A percentile compares a stretch with the other conserved stretches of the same genome.
phyloP scores from a whole-genome alignment of 1,140 invertebrate species.

The Holotrichia oblita region DNA sequence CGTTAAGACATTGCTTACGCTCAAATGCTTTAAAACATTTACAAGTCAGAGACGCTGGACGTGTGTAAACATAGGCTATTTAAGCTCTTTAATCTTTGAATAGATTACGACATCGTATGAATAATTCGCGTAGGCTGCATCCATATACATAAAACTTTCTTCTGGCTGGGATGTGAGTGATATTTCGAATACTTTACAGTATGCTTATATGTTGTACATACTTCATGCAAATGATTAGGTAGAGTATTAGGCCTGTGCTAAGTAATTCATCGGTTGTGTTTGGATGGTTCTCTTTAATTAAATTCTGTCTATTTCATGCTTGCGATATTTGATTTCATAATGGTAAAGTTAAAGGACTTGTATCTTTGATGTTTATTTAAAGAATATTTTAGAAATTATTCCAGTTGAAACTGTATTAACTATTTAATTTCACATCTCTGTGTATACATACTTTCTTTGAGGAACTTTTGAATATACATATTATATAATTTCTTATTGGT shows the following conservation, averaged over 20 bases:
- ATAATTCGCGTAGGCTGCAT: constrained; percentile 18
- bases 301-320: neutral
- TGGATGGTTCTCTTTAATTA: neutral
- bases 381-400: no score
- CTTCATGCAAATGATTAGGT: neutral
- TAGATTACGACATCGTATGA: constrained; percentile 29
- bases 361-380: no score
- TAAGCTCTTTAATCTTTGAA: constrained; percentile 28
- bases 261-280: neutral
- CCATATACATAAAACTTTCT: constrained; percentile 16
- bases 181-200: neutral
- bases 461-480: no score
- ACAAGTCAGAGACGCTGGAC: neutral
- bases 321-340: no score
- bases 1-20: neutral
- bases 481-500: no score
- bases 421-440: no score
- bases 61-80: constrained; percentile 13
- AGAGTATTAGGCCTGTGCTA: neutral
- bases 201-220: neutral
- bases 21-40: neutral
- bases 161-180: neutral
- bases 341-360: no score
- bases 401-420: no score
- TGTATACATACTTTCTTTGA: no score